Conservation (phyloP, 2,797 vertebrate genomes). For the Pipistrellus kuhlii region DNA sequence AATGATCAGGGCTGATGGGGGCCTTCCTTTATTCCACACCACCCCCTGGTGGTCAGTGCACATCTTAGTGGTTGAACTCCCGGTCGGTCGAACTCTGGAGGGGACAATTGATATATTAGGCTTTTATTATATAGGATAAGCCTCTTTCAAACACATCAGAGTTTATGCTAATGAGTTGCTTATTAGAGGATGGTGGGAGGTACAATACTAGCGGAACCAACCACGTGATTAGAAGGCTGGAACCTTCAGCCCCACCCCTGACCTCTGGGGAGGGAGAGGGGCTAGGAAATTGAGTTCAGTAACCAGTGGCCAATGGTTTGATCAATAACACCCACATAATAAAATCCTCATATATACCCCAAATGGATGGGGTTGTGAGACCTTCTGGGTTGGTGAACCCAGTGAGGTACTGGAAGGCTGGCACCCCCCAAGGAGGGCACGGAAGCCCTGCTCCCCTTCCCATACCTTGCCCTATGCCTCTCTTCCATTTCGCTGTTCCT, state of each 20-base stretch:
- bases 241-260: neutral
- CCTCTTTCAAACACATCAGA: neutral
- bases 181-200: neutral
- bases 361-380: neutral
- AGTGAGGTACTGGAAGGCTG: neutral
- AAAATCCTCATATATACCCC: neutral
- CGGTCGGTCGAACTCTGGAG: fast-evolving
- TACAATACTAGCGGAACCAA: neutral
- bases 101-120: too few species aligned
- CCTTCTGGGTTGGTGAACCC: neutral
- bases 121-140: neutral
- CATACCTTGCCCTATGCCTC: neutral
- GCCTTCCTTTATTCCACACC: too few species aligned
- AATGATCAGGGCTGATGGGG: fast-evolving
- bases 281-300: neutral
- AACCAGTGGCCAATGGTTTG: neutral
- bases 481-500: neutral
- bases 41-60: too few species aligned
- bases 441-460: neutral
- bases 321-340: neutral
- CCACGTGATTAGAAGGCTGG: neutral
- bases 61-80: too few species aligned
- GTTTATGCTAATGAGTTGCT: neutral
- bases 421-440: neutral
- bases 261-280: neutral